Evolutionary conservation across 2,888 invertebrate species (phyloP).

Genomic region (Sycophila texana): DNA sequence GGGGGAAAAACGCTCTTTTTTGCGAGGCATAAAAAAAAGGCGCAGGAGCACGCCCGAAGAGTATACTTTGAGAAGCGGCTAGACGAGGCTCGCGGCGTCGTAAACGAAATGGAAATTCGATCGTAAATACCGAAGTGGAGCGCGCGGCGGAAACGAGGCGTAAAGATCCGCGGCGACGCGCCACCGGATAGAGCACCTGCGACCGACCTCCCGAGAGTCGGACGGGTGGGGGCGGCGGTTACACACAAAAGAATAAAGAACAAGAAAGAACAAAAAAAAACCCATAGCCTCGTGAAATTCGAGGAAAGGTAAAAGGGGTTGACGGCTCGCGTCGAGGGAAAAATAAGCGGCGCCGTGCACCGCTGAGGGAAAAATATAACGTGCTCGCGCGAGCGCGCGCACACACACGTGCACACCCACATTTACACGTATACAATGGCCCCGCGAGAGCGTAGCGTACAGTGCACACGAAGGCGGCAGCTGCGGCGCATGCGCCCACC

Average conservation of each 20-base stretch:
- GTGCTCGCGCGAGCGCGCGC: constrained; percentile 6
- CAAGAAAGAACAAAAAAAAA: neutral
- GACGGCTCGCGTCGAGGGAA: neutral
- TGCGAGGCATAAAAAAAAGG: neutral
- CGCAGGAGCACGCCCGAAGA: neutral
- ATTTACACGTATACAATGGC: neutral
- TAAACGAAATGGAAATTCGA: constrained; percentile 35
- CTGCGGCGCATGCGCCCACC: constrained; percentile 27
- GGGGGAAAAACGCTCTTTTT: neutral
- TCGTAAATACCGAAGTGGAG: constrained; percentile 27
- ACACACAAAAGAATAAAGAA: neutral
- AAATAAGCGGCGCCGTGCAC: neutral
- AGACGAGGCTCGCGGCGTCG: neutral
- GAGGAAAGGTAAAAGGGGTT: too few relatives aligned
- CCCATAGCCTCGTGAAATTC: neutral
- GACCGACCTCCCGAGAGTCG: neutral
- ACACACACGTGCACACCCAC: neutral
- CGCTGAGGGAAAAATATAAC: constrained; percentile 8
- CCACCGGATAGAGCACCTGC: neutral
- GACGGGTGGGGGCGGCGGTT: neutral
- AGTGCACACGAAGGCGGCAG: neutral
- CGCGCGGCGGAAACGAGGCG: neutral
- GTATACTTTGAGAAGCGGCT: neutral
- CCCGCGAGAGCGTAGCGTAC: too few relatives aligned
- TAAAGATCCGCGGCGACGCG: neutral